A percentile compares a stretch with the other conserved stretches of the same genome.
phyloP scores from a whole-genome alignment of 2,113 vertebrate species.

The Gnathonemus longibarbis region DNA sequence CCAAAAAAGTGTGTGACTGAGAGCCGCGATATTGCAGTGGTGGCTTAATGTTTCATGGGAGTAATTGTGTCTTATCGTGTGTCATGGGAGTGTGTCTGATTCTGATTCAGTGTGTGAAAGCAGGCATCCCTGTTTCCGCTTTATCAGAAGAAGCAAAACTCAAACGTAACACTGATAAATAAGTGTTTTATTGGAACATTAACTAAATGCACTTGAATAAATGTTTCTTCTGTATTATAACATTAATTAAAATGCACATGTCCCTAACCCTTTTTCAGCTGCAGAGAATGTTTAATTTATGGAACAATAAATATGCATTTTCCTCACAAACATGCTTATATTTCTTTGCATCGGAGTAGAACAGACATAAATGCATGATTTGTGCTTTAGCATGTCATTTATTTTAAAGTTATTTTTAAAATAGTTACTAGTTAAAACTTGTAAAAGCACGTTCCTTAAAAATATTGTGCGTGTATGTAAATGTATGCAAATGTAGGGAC shows the following conservation, averaged over 20 bases:
- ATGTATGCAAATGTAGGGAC: neutral
- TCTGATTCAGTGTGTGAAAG: neutral
- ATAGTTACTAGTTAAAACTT: neutral
- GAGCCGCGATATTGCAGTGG: neutral
- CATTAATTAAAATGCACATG: neutral
- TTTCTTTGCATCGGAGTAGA: neutral
- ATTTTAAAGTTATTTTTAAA: neutral
- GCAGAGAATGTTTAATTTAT: neutral
- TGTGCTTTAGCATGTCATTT: neutral
- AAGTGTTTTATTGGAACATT: neutral
- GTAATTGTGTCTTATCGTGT: neutral
- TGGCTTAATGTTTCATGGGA: neutral
- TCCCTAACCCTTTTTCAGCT: neutral
- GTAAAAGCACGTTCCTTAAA: neutral
- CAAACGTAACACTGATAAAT: neutral
- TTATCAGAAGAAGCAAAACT: neutral
- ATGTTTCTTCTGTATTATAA: neutral
- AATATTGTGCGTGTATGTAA: neutral
- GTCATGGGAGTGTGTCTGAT: neutral
- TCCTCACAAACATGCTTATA: neutral
- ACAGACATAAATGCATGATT: neutral
- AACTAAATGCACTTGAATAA: neutral
- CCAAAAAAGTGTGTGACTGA: neutral
- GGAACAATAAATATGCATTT: neutral
- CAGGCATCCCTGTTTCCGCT: neutral